Conservation (phyloP, 2,113 vertebrate genomes). For the Phodopus roborovskii region DNA sequence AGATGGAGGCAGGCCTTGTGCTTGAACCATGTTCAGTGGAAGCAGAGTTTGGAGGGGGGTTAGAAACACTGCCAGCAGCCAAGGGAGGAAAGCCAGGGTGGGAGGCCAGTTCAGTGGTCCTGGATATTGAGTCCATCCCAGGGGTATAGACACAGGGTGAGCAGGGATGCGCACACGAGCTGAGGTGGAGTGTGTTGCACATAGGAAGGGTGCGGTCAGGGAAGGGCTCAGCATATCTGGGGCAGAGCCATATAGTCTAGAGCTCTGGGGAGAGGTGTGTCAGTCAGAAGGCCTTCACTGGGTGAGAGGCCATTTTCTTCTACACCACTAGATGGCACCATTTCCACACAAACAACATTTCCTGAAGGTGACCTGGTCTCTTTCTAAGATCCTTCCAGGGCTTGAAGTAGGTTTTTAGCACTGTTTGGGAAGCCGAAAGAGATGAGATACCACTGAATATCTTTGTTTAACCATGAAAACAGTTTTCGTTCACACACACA, state of each 20-base stretch:
- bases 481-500: not conserved
- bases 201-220: not conserved
- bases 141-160: not conserved
- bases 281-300: accelerated
- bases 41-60: accelerated
- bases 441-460: not conserved
- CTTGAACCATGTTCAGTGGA: not conserved
- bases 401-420: not conserved
- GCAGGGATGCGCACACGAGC: accelerated
- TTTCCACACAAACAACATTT: slow-evolving; percentile 30
- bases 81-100: not conserved
- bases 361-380: not conserved
- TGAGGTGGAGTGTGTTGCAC: not conserved
- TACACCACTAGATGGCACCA: slow-evolving; percentile 66
- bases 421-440: not conserved
- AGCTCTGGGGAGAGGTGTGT: accelerated
- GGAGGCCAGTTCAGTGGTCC: not conserved
- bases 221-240: accelerated
- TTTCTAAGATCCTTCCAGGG: not conserved
- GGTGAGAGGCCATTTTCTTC: not conserved
- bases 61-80: no score
- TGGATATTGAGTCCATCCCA: no score
- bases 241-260: no score
- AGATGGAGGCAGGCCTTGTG: not conserved
- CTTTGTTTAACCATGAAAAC: not conserved